These are phyloP conservation scores for Leptarthrus brevirostris DNA, from an alignment of 2,888 invertebrate genomes.

Conservation along the genomic window DNA sequence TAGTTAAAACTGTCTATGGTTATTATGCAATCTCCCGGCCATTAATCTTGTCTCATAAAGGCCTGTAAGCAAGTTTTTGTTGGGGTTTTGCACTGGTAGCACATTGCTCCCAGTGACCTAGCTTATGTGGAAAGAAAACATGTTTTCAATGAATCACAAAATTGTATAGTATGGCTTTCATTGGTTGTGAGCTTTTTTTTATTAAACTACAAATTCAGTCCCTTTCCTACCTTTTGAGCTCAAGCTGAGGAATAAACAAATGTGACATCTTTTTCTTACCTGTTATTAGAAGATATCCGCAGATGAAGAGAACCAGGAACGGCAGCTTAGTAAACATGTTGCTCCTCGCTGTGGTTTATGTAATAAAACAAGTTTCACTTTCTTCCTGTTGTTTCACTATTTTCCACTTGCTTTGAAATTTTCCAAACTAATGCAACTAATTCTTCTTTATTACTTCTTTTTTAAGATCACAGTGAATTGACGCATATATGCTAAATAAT, in stretches of 20 bases:
- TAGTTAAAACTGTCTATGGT: constrained; percentile 1
- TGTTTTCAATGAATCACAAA: constrained; percentile 42
- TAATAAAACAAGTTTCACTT: constrained; percentile 48
- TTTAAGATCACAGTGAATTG: constrained; percentile 24
- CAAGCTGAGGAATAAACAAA: not conserved
- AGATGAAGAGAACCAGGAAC: constrained; percentile 63
- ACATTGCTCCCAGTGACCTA: constrained; percentile 36
- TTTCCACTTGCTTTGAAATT: constrained; percentile 13
- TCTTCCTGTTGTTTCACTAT: constrained; percentile 25
- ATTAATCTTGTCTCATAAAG: constrained; percentile 40
- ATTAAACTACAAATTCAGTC: not conserved
- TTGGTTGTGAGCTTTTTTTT: constrained; percentile 10
- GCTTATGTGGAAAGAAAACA: constrained; percentile 32
- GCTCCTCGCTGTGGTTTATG: constrained; percentile 35
- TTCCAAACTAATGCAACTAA: not conserved
- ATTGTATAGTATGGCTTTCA: constrained; percentile 7
- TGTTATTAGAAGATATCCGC: constrained; percentile 65
- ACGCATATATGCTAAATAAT: not conserved
- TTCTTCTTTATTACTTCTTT: constrained; percentile 14
- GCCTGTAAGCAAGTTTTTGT: constrained; percentile 17
- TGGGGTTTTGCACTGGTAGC: constrained; percentile 31
- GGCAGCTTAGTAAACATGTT: constrained; percentile 64
- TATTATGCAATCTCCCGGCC: constrained; percentile 36
- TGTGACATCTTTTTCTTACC: constrained; percentile 59
- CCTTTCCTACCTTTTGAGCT: not conserved